Base-by-base conservation (phyloP, 2,888 invertebrate genomes). In the Sminthurinus aureus region DNA sequence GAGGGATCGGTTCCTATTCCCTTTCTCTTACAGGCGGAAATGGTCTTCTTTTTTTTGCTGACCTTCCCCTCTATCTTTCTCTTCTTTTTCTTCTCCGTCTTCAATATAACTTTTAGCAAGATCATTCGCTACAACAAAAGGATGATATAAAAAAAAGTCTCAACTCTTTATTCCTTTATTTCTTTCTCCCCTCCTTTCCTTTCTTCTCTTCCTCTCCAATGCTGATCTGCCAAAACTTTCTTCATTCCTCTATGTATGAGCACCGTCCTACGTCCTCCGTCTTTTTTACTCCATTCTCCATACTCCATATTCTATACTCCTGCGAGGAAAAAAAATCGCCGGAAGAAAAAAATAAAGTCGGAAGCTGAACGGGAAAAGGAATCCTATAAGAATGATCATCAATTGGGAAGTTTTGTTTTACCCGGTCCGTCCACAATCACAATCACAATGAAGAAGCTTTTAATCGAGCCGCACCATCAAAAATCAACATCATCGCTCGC, bases 201-300 rank as follows among this genome's bases (percentile, higher is more conserved):
- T 38, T 38, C 38, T 38, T 38, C 38, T 38, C 38, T 38, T 38
- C 38, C 38, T 38, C 38, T 38, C 38, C 22, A 79, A 66, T 79
- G 79, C 79, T 79, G 79, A 79, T 66, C 66, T 64, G 79, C 79
- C 24, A 79, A 79, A 79, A 79, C 24, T 79, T 79, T 52, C 24
- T 76, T 76, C 76, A 26, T 76, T 76, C 58, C 52, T 52, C 50
- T 77, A 20, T 38, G 38, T 77, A 20, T 38, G 38, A 38, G 3
- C 38, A 38, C 38, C 38, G 38, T 38, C 38, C 38, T 38, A 50
- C 51, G 6, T 26, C 26, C 79, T 20, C 20, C 50, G 18, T 51
- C 75, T 75, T 51, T 75, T 51, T n/a, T n/a, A n/a, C 22, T 52
- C 75, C 51, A 8, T 24, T 71, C 71, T 52, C n/a, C n/a, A n/a